Evolutionary conservation across 2,113 vertebrate species (phyloP).

Genomic region (chimpanzee (Pan troglodytes)): NHGRI_mPanTro3-v2.1_pri NC_072414.2:59111001-59111500

Average conservation of each 20-base stretch:
- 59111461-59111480: neutral
- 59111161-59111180: neutral
- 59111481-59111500: neutral
- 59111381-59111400: neutral
- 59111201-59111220: neutral
- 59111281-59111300: neutral
- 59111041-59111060: conserved; percentile 17
- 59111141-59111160: neutral
- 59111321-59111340: neutral
- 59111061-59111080: conserved; percentile 27
- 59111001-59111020: neutral
- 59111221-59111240: neutral
- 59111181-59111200: neutral
- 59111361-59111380: neutral
- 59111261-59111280: neutral
- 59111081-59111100: conserved; percentile 54
- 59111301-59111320: neutral
- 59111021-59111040: conserved; percentile 36
- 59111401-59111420: neutral
- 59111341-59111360: neutral
- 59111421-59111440: neutral
- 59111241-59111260: neutral
- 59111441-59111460: neutral
- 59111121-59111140: neutral
- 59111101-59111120: conserved; percentile 51